phyloP scores from a whole-genome alignment of 2,797 vertebrate genomes.

The Oreochromis grahami region DNA sequence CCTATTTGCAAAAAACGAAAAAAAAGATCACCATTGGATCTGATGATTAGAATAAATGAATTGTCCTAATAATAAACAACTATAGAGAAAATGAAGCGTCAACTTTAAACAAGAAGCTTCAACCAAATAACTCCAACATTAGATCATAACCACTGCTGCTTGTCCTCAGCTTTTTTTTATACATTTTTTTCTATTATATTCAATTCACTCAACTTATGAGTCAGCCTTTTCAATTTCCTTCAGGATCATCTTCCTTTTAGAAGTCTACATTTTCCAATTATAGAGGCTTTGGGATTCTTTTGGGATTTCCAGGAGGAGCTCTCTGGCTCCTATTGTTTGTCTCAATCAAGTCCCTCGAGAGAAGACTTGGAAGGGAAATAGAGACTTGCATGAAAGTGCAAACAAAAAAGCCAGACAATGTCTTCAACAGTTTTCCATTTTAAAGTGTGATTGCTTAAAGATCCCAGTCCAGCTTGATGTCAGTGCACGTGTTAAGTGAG shows the following conservation, averaged over 20 bases:
- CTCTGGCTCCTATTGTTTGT: background rate
- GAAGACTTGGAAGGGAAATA: background rate
- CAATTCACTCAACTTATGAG: background rate
- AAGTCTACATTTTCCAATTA: slow-evolving; percentile 8
- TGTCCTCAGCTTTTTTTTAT: background rate
- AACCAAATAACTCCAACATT: background rate
- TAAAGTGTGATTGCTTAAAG: slow-evolving; percentile 8
- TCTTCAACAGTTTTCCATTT: background rate
- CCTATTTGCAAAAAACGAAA: background rate
- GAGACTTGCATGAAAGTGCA: background rate
- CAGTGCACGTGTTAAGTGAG: background rate
- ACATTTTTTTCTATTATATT: background rate
- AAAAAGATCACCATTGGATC: background rate
- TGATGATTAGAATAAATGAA: background rate
- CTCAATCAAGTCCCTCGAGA: background rate
- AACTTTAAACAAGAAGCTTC: background rate
- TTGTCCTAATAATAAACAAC: background rate
- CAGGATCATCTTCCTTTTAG: background rate
- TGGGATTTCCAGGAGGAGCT: background rate
- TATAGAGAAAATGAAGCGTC: background rate
- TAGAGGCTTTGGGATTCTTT: background rate
- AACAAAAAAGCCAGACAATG: background rate
- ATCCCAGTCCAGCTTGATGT: background rate
- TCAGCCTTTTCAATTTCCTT: background rate
- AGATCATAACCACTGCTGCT: background rate